These are phyloP conservation scores for Aleiodes leptofemur DNA, from an alignment of 2,888 invertebrate species.

Conservation along the genomic window DNA sequence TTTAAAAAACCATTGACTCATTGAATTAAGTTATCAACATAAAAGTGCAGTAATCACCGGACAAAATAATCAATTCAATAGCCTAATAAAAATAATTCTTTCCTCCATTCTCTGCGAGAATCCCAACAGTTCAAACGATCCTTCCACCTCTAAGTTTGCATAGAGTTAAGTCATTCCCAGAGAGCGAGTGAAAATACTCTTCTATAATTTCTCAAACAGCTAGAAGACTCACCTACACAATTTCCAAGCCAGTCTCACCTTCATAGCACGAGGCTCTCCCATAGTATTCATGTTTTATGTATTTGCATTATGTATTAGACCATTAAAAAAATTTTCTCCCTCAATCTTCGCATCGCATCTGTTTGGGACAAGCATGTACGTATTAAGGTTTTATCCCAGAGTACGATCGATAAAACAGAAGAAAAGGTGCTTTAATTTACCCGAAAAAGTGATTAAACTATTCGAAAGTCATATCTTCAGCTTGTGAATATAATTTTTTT, in stretches of 20 bases:
- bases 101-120: background rate
- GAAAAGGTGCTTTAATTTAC: no score
- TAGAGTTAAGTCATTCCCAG: background rate
- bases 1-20: no score
- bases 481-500: no score
- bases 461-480: no score
- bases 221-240: conserved; percentile 16
- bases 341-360: conserved; percentile 17
- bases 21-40: no score
- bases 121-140: background rate
- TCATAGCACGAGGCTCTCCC: conserved; percentile 3
- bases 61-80: no score
- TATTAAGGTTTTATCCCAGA: background rate
- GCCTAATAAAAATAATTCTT: background rate
- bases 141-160: background rate
- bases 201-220: background rate
- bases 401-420: no score
- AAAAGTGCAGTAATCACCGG: no score
- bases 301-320: conserved; percentile 22
- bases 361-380: background rate
- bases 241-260: conserved; percentile 1
- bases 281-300: background rate
- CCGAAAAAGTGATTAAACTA: no score
- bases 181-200: conserved; percentile 8
- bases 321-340: background rate